phyloP scores from a whole-genome alignment of 2,797 vertebrate species.

The Scomberomorus guttatus region DNA sequence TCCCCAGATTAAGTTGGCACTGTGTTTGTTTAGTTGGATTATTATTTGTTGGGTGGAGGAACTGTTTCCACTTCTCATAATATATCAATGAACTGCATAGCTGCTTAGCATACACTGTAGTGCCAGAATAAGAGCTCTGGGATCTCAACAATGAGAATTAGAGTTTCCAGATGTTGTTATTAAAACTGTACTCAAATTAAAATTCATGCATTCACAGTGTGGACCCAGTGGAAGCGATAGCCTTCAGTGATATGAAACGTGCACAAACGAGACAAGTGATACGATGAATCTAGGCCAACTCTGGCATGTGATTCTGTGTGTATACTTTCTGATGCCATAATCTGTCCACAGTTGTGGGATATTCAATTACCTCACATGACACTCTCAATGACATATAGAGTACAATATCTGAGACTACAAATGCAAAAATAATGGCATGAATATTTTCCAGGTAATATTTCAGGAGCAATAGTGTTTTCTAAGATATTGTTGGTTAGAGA shows the following conservation, averaged over 20 bases:
- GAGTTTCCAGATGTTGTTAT: slow-evolving; percentile 35
- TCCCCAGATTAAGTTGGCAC: no score
- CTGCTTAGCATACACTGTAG: slow-evolving; percentile 25
- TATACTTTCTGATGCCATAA: slow-evolving; percentile 30
- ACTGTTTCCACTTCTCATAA: slow-evolving; percentile 34
- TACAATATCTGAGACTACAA: slow-evolving; percentile 26
- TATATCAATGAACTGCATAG: slow-evolving; percentile 47
- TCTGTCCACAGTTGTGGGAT: background rate
- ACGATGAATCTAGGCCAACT: slow-evolving; percentile 61
- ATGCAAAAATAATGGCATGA: background rate
- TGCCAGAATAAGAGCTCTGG: slow-evolving; percentile 11
- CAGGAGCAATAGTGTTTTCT: background rate
- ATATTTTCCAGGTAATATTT: slow-evolving; percentile 4
- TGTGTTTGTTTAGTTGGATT: no score
- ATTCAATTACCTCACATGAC: slow-evolving; percentile 11
- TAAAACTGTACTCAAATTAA: slow-evolving; percentile 39
- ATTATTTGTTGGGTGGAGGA: no score
- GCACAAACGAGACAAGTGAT: slow-evolving; percentile 43
- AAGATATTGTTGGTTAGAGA: background rate
- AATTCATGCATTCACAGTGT: slow-evolving; percentile 39
- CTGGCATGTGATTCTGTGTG: slow-evolving; percentile 27
- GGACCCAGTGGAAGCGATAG: slow-evolving; percentile 37
- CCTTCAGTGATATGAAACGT: slow-evolving; percentile 26
- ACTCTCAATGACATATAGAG: slow-evolving; percentile 19
- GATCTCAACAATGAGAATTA: slow-evolving; percentile 34